Conservation (phyloP, 1,140 invertebrate species). For the Tetramorium parvispinum region DNA sequence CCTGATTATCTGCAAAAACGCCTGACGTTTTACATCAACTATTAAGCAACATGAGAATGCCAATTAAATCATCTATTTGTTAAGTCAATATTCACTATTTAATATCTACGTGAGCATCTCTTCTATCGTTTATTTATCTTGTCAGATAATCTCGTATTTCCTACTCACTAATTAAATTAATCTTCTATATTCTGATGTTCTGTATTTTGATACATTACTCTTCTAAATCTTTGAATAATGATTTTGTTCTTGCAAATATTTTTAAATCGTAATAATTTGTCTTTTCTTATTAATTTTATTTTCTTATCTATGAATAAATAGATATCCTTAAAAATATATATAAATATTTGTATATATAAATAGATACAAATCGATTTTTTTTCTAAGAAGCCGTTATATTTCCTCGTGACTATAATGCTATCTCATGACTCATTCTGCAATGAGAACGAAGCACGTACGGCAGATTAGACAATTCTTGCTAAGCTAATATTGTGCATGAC, state of each 20-base stretch:
- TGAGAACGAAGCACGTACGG: slow-evolving; percentile 58
- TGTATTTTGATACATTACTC: neutral
- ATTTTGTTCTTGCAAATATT: neutral
- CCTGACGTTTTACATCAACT: neutral
- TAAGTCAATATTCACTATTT: neutral
- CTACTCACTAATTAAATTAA: neutral
- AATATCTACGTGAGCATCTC: neutral
- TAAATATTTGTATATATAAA: neutral
- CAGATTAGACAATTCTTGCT: slow-evolving; percentile 69
- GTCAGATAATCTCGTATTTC: neutral
- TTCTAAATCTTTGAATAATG: neutral
- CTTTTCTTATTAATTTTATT: neutral
- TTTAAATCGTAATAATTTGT: neutral
- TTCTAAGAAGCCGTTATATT: neutral
- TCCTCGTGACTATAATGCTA: neutral
- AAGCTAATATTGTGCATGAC: slow-evolving; percentile 56
- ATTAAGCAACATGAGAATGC: neutral
- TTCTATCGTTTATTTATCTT: neutral
- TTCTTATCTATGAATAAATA: neutral
- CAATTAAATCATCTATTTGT: slow-evolving; percentile 30
- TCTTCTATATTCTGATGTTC: neutral
- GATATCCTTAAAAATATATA: neutral
- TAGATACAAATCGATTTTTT: neutral
- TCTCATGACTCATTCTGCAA: slow-evolving; percentile 50
- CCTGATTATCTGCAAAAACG: neutral